Percentiles rank a stretch among this genome's conserved stretches.
These are phyloP conservation scores for Candidula unifasciata DNA, from an alignment of 2,888 invertebrate genomes.

Conservation along the genomic window DNA sequence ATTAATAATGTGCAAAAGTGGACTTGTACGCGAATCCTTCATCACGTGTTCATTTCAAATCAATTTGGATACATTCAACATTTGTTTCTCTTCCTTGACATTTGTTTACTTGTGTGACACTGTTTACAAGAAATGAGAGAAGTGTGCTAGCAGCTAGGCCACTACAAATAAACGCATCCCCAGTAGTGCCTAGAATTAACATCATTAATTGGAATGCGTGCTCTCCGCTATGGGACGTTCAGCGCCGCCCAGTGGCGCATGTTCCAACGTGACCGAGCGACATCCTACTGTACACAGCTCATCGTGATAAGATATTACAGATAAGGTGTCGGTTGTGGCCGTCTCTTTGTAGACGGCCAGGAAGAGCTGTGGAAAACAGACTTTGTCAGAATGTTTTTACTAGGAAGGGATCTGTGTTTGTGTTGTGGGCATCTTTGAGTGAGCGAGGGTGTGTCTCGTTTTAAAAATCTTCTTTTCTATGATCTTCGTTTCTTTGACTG, in stretches of 20 bases:
- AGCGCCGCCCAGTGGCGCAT: slow-evolving; percentile 13
- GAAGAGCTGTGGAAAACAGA: too few species aligned
- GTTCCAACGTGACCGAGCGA: slow-evolving; percentile 12
- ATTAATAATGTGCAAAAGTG: too few species aligned
- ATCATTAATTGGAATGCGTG: slow-evolving; percentile 31
- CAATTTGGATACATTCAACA: neutral
- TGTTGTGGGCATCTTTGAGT: too few species aligned
- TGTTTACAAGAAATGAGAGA: slow-evolving; percentile 31
- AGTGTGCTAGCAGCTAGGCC: neutral
- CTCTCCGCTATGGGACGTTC: neutral
- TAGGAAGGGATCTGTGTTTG: too few species aligned
- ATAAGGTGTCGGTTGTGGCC: neutral
- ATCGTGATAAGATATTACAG: slow-evolving; percentile 27
- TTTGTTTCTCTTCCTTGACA: neutral
- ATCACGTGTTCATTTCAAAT: neutral
- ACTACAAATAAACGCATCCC: slow-evolving; percentile 28
- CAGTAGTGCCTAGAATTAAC: slow-evolving; percentile 10
- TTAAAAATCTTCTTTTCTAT: too few species aligned
- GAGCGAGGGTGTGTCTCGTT: too few species aligned
- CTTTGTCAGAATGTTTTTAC: too few species aligned
- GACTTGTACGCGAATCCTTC: too few species aligned
- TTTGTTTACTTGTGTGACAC: slow-evolving; percentile 21
- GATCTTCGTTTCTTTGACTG: neutral
- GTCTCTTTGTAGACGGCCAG: neutral
- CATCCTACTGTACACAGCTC: slow-evolving; percentile 28